phyloP scores from a whole-genome alignment of 2,888 invertebrate species.

The Lithophane socia region DNA sequence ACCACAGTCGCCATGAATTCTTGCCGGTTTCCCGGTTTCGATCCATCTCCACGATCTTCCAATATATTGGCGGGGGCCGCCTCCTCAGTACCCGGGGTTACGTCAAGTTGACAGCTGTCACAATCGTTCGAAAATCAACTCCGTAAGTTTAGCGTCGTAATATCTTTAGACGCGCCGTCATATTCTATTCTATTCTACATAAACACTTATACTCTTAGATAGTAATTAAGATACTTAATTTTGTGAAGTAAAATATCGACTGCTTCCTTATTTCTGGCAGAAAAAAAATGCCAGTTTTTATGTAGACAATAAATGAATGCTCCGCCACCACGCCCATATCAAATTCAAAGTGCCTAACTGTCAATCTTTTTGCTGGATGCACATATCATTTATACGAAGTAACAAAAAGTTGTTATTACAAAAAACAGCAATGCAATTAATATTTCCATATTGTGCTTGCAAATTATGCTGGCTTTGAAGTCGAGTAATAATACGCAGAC shows the following conservation, averaged over 20 bases:
- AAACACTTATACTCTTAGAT: not conserved
- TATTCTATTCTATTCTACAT: too few species aligned
- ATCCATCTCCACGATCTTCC: too few species aligned
- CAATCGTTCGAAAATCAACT: too few species aligned
- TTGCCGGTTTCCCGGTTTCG: too few species aligned
- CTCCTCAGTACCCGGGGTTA: too few species aligned
- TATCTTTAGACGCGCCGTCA: too few species aligned
- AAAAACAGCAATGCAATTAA: constrained; percentile 55
- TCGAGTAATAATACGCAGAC: constrained; percentile 37
- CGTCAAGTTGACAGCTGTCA: too few species aligned
- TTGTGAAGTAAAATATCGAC: constrained; percentile 1
- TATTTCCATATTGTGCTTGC: constrained; percentile 46
- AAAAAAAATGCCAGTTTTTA: constrained; percentile 26
- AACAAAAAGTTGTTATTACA: constrained; percentile 45
- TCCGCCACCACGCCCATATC: constrained; percentile 47
- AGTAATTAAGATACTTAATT: constrained; percentile 5
- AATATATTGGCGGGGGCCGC: too few species aligned
- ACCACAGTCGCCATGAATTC: too few species aligned
- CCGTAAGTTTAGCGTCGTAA: too few species aligned
- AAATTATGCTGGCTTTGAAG: constrained; percentile 40
- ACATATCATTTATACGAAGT: constrained; percentile 40
- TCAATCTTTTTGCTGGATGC: constrained; percentile 55
- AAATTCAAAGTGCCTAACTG: constrained; percentile 52
- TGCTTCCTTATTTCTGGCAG: constrained; percentile 2
- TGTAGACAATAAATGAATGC: constrained; percentile 39